phyloP scores from a whole-genome alignment of 1,140 invertebrate species.

The Ditylenchus dipsaci region DNA sequence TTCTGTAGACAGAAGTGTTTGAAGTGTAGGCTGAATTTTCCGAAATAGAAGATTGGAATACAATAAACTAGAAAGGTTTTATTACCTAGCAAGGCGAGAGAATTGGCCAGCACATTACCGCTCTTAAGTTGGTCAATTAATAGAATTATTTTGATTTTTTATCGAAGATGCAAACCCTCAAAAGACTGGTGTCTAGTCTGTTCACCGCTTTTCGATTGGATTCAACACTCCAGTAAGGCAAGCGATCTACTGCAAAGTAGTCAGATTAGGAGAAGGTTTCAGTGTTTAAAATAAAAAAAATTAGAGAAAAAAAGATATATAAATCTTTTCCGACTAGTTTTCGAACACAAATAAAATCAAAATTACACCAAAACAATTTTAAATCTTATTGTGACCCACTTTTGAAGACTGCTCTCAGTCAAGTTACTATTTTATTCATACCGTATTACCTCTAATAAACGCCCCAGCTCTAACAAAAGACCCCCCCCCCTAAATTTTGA shows the following conservation, averaged over 20 bases:
- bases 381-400: too few relatives aligned
- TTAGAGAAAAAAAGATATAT: too few relatives aligned
- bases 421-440: too few relatives aligned
- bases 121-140: slow-evolving; percentile 25
- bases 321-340: neutral
- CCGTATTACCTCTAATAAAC: too few relatives aligned
- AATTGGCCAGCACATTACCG: slow-evolving; percentile 31
- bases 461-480: too few relatives aligned
- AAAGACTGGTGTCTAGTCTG: neutral
- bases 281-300: too few relatives aligned
- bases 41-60: slow-evolving; percentile 6
- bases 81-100: slow-evolving; percentile 19
- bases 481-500: too few relatives aligned
- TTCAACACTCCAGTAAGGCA: slow-evolving; percentile 10
- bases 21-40: slow-evolving; percentile 32
- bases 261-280: too few relatives aligned
- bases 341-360: neutral
- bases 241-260: slow-evolving; percentile 13
- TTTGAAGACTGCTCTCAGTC: too few relatives aligned
- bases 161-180: neutral
- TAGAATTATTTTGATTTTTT: neutral
- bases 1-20: slow-evolving; percentile 27
- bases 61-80: neutral
- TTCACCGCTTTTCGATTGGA: neutral
- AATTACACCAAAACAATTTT: too few relatives aligned